phyloP scores from a whole-genome alignment of 2,797 vertebrate species.

The Squalus acanthias region DNA sequence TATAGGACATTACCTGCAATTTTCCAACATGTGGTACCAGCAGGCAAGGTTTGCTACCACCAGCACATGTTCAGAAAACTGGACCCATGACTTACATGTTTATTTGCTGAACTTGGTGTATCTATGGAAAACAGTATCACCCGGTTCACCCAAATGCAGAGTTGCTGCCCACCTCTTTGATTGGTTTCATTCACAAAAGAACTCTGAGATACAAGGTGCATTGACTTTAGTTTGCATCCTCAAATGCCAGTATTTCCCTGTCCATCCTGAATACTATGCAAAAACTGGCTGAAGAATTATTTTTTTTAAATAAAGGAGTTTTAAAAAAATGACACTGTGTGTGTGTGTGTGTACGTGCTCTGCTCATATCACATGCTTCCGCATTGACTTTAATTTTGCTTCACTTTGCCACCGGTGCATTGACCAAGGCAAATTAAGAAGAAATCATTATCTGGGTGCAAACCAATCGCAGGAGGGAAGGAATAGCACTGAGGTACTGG shows the following conservation, averaged over 20 bases:
- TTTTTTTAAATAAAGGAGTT: too few species aligned
- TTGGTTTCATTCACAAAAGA: neutral
- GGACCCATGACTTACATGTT: neutral
- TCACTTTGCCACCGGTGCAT: slow-evolving; percentile 50
- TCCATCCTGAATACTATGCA: neutral
- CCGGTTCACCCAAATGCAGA: neutral
- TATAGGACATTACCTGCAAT: neutral
- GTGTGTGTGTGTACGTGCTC: neutral
- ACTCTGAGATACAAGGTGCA: neutral
- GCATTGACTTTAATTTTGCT: neutral
- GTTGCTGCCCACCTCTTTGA: neutral
- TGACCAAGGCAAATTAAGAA: slow-evolving; percentile 37
- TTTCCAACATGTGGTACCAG: neutral
- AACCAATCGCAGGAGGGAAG: neutral
- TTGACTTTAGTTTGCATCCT: neutral
- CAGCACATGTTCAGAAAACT: neutral
- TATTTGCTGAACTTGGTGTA: neutral
- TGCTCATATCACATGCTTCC: too few species aligned
- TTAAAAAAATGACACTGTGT: neutral
- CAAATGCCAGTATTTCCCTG: neutral
- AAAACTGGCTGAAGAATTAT: neutral
- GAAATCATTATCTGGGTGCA: neutral
- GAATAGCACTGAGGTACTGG: neutral
- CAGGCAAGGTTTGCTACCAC: neutral
- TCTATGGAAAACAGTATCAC: neutral